Percentiles rank a stretch among this genome's conserved stretches.
Conservation (phyloP, 2,113 vertebrate genomes). For the Mystacornis crossleyi region DNA sequence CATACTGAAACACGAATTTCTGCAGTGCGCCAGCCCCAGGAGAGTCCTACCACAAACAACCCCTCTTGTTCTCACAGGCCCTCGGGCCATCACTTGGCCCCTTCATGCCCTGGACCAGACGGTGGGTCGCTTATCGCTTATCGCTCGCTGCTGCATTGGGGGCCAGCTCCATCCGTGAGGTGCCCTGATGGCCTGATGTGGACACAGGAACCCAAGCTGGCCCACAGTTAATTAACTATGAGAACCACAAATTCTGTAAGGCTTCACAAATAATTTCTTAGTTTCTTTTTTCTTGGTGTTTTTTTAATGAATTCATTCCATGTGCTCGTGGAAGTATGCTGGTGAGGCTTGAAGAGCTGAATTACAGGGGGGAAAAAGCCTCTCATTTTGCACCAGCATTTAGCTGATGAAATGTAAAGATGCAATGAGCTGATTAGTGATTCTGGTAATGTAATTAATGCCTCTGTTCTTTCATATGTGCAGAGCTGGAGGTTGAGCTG, state of each 20-base stretch:
- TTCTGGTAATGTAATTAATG: constrained; percentile 58
- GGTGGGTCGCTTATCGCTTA: accelerated
- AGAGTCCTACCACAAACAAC: accelerated
- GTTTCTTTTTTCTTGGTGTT: background rate
- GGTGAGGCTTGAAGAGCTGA: constrained; percentile 4
- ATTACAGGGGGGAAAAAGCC: background rate
- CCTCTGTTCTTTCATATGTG: constrained; percentile 34
- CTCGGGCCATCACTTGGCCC: accelerated
- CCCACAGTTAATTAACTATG: background rate
- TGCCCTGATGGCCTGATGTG: background rate
- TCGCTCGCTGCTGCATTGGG: accelerated
- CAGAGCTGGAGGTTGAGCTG: constrained; percentile 37
- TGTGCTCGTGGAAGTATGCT: background rate
- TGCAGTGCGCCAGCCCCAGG: background rate
- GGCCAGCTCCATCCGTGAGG: background rate
- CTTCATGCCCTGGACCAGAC: background rate
- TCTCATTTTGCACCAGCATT: constrained; percentile 19
- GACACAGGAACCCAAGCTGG: background rate
- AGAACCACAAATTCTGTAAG: background rate
- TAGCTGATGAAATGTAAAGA: constrained; percentile 49
- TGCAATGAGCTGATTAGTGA: constrained; percentile 40
- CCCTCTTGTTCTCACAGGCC: background rate
- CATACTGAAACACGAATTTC: background rate
- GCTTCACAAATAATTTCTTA: background rate
- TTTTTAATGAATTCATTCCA: background rate